Evolutionary conservation across 2,797 vertebrate species (phyloP).

Genomic region (Gadopsis bispinosus): DNA sequence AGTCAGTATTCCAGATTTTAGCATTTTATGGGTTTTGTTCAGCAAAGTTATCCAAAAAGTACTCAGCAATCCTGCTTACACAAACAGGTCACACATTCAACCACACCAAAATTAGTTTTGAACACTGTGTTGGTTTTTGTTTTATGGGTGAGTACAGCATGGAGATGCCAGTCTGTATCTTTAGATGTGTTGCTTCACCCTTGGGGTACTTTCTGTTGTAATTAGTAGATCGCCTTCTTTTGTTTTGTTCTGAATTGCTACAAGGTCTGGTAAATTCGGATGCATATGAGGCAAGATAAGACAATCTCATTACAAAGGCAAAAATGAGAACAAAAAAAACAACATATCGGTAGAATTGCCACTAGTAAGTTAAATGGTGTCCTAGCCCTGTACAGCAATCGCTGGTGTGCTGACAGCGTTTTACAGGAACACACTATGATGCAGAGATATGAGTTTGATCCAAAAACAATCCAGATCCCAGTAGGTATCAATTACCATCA

Average conservation of each 20-base stretch:
- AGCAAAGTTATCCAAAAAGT: conserved; percentile 3
- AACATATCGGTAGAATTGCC: not conserved
- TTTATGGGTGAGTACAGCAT: not conserved
- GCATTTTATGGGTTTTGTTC: not conserved
- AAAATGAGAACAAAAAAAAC: not conserved
- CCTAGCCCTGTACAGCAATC: not conserved
- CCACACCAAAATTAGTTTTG: not conserved
- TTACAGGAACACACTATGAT: not conserved
- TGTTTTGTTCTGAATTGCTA: conserved; percentile 18
- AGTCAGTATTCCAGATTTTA: not conserved
- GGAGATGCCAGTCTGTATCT: not conserved
- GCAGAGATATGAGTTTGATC: not conserved
- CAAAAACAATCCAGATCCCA: not conserved
- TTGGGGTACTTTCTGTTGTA: conserved; percentile 10
- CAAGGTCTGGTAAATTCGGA: not conserved
- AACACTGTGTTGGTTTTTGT: not conserved
- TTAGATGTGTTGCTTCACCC: conserved; percentile 17
- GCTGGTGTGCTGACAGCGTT: not conserved
- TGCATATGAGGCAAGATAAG: not conserved
- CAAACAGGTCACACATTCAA: not conserved
- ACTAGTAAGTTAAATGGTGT: not conserved
- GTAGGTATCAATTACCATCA: not conserved
- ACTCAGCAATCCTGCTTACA: not conserved
- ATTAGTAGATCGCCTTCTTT: conserved; percentile 24
- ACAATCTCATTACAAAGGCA: not conserved